Conservation (phyloP, 2,797 vertebrate genomes). For the Remorina albescens region DNA sequence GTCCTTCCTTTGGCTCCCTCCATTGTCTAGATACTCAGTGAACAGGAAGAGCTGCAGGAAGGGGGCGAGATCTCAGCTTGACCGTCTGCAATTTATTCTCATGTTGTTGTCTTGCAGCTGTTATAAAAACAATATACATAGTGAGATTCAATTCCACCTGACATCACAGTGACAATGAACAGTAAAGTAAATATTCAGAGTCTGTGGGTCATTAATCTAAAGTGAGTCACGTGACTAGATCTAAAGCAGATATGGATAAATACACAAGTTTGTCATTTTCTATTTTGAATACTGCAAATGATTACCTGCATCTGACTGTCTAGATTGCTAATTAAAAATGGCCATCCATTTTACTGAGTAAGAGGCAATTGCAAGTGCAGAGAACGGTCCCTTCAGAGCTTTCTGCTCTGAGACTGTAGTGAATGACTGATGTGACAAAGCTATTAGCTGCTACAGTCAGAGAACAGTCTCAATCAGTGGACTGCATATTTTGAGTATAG, state of each 20-base stretch:
- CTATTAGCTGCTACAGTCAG: slow-evolving; percentile 77
- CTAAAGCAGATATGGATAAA: slow-evolving; percentile 22
- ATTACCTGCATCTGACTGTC: slow-evolving; percentile 62
- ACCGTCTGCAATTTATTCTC: slow-evolving; percentile 63
- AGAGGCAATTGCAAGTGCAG: slow-evolving; percentile 60
- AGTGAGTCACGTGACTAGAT: slow-evolving; percentile 21
- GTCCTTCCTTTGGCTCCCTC: slow-evolving; percentile 78
- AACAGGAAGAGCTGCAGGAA: slow-evolving; percentile 73
- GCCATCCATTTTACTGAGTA: slow-evolving; percentile 63
- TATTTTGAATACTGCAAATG: slow-evolving; percentile 41
- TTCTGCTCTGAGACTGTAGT: slow-evolving; percentile 74
- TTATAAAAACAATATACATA: slow-evolving; percentile 64
- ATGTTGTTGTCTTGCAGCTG: slow-evolving; percentile 73
- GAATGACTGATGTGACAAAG: slow-evolving; percentile 81
- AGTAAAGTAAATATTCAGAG: slow-evolving; percentile 38
- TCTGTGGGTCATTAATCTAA: slow-evolving; percentile 24
- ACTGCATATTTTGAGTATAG: slow-evolving; percentile 78
- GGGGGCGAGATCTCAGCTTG: slow-evolving; percentile 50
- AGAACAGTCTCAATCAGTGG: slow-evolving; percentile 76
- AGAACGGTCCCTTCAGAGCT: slow-evolving; percentile 69
- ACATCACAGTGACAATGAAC: slow-evolving; percentile 47
- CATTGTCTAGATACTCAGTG: slow-evolving; percentile 78
- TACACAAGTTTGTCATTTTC: slow-evolving; percentile 40
- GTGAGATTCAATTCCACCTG: slow-evolving; percentile 43
- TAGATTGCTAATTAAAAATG: slow-evolving; percentile 72